Percentiles rank a stretch among this genome's conserved stretches.
These are phyloP conservation scores for Deilephila porcellus DNA, from an alignment of 2,888 invertebrate genomes.

Conservation along the genomic window DNA sequence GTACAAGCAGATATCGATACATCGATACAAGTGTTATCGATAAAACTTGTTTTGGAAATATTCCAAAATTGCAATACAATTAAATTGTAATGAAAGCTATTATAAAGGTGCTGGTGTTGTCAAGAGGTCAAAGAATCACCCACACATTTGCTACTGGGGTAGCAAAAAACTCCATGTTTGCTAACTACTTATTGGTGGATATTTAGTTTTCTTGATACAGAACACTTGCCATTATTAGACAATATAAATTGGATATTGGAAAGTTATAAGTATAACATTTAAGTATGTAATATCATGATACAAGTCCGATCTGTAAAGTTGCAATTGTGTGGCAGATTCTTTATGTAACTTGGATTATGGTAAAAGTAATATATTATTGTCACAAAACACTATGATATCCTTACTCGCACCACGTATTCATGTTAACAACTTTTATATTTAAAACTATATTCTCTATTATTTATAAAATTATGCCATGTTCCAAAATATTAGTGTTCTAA, in stretches of 20 bases:
- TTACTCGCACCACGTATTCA: slow-evolving; percentile 27
- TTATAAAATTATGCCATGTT: slow-evolving; percentile 34
- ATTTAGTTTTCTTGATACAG: too few relatives aligned
- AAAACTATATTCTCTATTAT: slow-evolving; percentile 29
- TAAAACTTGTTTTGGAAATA: neutral
- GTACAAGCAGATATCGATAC: slow-evolving; percentile 10
- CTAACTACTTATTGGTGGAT: too few relatives aligned
- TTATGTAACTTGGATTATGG: slow-evolving; percentile 14
- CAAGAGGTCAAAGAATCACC: slow-evolving; percentile 8
- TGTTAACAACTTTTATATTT: slow-evolving; percentile 27
- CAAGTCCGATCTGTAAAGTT: neutral
- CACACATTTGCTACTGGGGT: slow-evolving; percentile 1
- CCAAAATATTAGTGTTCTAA: slow-evolving; percentile 25
- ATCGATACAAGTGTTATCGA: slow-evolving; percentile 1
- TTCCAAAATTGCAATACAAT: slow-evolving; percentile 11
- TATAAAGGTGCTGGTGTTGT: slow-evolving; percentile 28
- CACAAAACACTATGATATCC: slow-evolving; percentile 27
- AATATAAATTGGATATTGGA: too few relatives aligned
- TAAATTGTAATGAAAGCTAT: slow-evolving; percentile 22
- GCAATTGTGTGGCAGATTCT: slow-evolving; percentile 21
- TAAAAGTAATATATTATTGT: slow-evolving; percentile 28
- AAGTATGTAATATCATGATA: neutral
- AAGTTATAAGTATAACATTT: too few relatives aligned
- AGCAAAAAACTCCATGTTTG: too few relatives aligned
- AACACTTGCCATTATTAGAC: too few relatives aligned